Evolutionary conservation across 2,888 invertebrate genomes (phyloP).

Genomic region (Leuctra nigra): DNA sequence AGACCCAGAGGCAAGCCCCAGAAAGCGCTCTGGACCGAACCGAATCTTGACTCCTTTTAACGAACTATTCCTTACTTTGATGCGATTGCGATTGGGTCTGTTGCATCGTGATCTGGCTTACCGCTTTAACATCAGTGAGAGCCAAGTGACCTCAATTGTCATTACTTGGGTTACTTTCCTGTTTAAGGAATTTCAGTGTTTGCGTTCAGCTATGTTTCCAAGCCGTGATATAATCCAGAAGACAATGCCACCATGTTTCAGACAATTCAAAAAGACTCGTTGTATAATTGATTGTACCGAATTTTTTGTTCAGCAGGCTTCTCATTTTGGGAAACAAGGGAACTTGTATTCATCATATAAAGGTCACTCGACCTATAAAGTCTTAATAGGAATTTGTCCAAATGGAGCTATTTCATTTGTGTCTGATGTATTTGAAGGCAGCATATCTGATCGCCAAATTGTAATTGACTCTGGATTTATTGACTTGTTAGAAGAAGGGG

Average conservation of each 20-base stretch:
- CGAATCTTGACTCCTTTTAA: neutral
- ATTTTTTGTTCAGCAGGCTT: constrained; percentile 1
- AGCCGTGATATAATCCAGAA: neutral
- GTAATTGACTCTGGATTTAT: constrained; percentile 2
- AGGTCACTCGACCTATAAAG: neutral
- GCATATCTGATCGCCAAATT: constrained; percentile 3
- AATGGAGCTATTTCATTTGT: constrained; percentile 4
- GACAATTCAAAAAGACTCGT: neutral
- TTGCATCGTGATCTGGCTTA: neutral
- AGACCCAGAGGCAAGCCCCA: neutral
- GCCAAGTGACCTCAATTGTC: neutral
- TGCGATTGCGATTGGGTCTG: neutral
- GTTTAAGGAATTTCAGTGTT: neutral
- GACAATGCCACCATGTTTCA: constrained; percentile 2
- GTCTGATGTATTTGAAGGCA: constrained; percentile 4
- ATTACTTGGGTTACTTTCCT: constrained; percentile 6
- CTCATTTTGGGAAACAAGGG: constrained; percentile 4
- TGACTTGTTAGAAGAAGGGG: neutral
- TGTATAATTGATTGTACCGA: constrained; percentile 12
- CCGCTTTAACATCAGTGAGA: neutral
- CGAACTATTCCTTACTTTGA: neutral
- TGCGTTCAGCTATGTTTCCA: neutral
- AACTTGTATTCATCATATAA: constrained; percentile 4
- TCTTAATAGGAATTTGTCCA: neutral
- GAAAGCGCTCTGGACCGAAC: neutral